phyloP scores from a whole-genome alignment of 53 echinoderm and acorn worm species.

The Arbacia lixula region DNA sequence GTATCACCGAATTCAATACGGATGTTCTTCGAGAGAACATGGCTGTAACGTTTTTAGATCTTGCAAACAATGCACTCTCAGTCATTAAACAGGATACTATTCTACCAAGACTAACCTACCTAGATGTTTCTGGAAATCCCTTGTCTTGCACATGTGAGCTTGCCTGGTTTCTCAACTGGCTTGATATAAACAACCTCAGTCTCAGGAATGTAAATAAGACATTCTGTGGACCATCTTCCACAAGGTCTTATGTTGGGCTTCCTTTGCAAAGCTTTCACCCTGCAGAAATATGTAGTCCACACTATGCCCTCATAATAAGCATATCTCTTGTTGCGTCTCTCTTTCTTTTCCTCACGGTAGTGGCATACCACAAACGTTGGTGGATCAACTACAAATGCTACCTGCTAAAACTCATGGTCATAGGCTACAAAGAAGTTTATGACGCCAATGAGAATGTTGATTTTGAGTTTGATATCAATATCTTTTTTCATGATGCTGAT shows the following conservation, averaged over 20 bases:
- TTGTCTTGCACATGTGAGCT: conserved; percentile 20
- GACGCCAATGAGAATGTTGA: conserved; percentile 1
- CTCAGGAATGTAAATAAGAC: not conserved
- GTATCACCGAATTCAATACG: conserved; percentile 8
- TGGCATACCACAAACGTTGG: conserved; percentile 18
- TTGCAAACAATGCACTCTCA: conserved; percentile 14
- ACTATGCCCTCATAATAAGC: not conserved
- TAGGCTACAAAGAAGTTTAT: not conserved
- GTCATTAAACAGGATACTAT: conserved; percentile 8
- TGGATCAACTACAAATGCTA: conserved; percentile 26
- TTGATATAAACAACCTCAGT: not conserved
- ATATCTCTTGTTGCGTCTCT: not conserved
- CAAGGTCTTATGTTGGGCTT: too few relatives aligned
- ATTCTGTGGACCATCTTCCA: not conserved
- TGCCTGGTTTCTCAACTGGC: not conserved
- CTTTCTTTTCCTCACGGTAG: not conserved
- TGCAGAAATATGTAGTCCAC: too few relatives aligned
- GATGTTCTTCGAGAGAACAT: not conserved
- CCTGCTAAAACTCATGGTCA: conserved; percentile 6
- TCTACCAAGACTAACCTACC: not conserved
- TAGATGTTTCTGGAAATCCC: conserved; percentile 22
- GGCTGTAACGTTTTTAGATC: not conserved
- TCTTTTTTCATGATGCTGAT: conserved; percentile 12
- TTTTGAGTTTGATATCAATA: conserved; percentile 16
- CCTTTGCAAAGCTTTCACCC: conserved; percentile 12